Base-by-base conservation (phyloP, 2,888 invertebrate genomes). In the Branchellion lobata region DNA sequence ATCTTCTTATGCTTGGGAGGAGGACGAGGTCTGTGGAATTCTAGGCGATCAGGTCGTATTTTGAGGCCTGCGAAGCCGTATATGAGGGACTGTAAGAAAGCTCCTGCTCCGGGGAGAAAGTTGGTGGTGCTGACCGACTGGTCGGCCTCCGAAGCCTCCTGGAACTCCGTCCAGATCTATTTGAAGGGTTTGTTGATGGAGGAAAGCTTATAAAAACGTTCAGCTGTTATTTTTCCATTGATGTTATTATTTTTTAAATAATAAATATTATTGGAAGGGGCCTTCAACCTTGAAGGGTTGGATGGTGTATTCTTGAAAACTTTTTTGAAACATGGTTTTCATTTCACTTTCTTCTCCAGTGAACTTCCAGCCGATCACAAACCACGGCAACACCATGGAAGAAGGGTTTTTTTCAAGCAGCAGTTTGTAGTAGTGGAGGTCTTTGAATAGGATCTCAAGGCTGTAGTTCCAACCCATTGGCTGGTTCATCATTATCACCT, bases 131-230 rank as follows among this genome's bases (percentile, higher is more conserved):
- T 81, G 14, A 34, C 68, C n/a, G 81, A 61, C 57, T 82, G 82
- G 72, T 82, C 81, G 0, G 69, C 72, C 21, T 21, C 34, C 21
- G 18, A 53, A 2, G 65, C 34, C 69, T 83, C 82, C 51, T 72
- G 80, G 80, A 81, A 81, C 61, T 84, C 84, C 3, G 83, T 84
- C 84, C 84, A 84, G 0, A 84, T 78, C 84, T 84, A 80, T 5
- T 24, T 76, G 8, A 53, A 72, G 47, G 14, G 14, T 53, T 68
- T 68, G 21, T 27, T 21, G 1, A 5, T 53, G 21, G 8, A n/a
- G 24, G 5, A 21, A 40, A 2, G 1, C 1, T 36, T 8, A 36
- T 73, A 36, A 73, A 27, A 14, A 33, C 21, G 33, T 73, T 14
- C 8, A 47, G 47, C 8, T n/a, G n/a, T n/a, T n/a, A n/a, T n/a